Evolutionary conservation across 2,888 invertebrate species (phyloP).

Genomic region (Lissonota sp.): DNA sequence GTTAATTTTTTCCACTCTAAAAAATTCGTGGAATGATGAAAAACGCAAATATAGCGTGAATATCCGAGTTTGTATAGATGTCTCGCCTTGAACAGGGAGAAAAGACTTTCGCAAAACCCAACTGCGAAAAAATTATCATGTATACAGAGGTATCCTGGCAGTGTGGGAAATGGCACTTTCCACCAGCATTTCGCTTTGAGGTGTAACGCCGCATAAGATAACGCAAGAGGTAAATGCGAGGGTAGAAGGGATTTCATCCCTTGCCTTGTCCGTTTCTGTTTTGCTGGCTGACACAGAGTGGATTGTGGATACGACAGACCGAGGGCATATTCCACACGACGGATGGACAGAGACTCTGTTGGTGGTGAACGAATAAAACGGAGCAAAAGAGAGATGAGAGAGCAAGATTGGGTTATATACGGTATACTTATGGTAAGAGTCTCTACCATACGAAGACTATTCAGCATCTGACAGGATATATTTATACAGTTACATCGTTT

Average conservation of each 20-base stretch:
- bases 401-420: not conserved
- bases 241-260: conserved; percentile 34
- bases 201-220: conserved; percentile 56
- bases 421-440: conserved; percentile 45
- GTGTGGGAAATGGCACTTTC: conserved; percentile 16
- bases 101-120: not conserved
- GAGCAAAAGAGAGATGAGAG: too few relatives aligned
- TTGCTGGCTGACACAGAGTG: conserved; percentile 33
- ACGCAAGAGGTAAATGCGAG: conserved; percentile 52
- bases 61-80: too few relatives aligned
- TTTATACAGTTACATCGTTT: not conserved
- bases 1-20: too few relatives aligned
- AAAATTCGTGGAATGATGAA: too few relatives aligned
- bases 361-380: too few relatives aligned
- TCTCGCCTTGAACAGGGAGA: too few relatives aligned
- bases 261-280: conserved; percentile 44
- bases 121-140: conserved; percentile 35
- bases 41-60: too few relatives aligned
- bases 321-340: conserved; percentile 18
- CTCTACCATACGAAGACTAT: conserved; percentile 29
- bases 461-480: conserved; percentile 16
- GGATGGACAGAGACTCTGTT: conserved; percentile 23
- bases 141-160: conserved; percentile 3
- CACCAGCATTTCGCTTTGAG: conserved; percentile 36
- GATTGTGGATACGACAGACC: conserved; percentile 43